Evolutionary conservation across 2,113 vertebrate genomes (phyloP).

Genomic region (Phrynosoma blainvillii): DNA sequence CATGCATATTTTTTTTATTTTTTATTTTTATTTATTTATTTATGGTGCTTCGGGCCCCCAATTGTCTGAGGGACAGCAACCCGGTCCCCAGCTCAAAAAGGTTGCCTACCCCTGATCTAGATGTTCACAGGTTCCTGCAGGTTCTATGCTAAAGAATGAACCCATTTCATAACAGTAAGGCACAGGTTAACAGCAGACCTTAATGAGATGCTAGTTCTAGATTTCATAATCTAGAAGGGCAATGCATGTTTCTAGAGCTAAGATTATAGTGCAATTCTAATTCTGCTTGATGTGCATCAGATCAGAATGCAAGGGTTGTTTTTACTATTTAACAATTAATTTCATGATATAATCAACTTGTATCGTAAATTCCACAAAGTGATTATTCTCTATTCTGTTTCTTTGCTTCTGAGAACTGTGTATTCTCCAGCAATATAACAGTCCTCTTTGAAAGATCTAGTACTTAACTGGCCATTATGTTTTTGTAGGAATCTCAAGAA

Average conservation of each 20-base stretch:
- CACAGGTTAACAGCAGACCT: neutral
- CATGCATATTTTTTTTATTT: no score
- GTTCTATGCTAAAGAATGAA: neutral
- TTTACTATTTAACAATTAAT: neutral
- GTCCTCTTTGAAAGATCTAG: slow-evolving; percentile 22
- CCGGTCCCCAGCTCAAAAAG: no score
- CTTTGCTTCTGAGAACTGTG: slow-evolving; percentile 4
- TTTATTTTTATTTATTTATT: no score
- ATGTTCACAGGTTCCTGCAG: neutral
- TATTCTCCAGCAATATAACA: slow-evolving; percentile 1
- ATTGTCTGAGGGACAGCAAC: no score
- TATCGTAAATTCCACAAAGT: neutral
- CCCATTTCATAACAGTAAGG: neutral
- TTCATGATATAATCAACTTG: neutral
- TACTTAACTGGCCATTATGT: slow-evolving; percentile 27
- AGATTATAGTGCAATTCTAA: neutral
- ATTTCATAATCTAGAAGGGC: neutral
- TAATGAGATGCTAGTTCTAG: neutral
- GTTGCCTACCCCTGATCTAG: neutral
- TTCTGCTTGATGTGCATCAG: neutral
- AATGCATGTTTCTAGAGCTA: neutral
- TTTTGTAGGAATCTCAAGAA: slow-evolving; percentile 36
- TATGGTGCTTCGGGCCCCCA: no score
- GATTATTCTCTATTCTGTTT: slow-evolving; percentile 16
- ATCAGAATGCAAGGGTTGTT: neutral